Conservation (phyloP, 2,888 invertebrate genomes). For the Cheilosia variabilis region DNA sequence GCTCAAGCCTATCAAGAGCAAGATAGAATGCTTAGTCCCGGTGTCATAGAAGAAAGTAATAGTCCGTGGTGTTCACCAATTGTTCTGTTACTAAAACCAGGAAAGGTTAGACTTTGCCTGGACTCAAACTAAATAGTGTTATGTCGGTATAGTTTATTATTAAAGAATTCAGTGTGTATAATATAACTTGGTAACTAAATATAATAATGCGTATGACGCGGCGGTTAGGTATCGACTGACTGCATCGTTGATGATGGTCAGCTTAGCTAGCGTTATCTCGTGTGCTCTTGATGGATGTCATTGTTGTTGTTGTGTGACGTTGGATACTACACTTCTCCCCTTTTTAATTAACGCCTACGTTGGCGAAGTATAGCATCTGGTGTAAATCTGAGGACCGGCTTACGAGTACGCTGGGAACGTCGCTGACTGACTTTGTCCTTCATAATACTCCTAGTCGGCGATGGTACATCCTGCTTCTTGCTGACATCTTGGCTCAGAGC, state of each 20-base stretch:
- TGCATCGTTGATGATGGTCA: neutral
- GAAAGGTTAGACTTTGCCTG: slow-evolving; percentile 5
- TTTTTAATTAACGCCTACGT: slow-evolving; percentile 19
- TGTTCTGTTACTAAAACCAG: slow-evolving; percentile 53
- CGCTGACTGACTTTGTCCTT: neutral
- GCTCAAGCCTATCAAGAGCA: neutral
- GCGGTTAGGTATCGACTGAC: neutral
- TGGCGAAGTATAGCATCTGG: neutral
- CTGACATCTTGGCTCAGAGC: no score
- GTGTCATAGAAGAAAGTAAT: slow-evolving; percentile 13
- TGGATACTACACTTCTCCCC: neutral
- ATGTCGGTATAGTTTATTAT: no score
- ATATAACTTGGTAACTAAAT: no score
- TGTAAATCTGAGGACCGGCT: slow-evolving; percentile 17
- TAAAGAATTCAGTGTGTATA: no score
- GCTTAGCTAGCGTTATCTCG: neutral
- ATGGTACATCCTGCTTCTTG: no score
- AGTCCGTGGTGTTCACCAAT: slow-evolving; percentile 1
- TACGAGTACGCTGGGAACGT: slow-evolving; percentile 10
- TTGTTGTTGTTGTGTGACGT: neutral
- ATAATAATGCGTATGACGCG: neutral
- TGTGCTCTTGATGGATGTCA: neutral
- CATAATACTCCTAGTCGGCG: neutral
- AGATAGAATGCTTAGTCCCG: neutral
- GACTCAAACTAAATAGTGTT: neutral